Base-by-base conservation (phyloP, 2,797 vertebrate species). In the Pyrocephalus nanus region DNA sequence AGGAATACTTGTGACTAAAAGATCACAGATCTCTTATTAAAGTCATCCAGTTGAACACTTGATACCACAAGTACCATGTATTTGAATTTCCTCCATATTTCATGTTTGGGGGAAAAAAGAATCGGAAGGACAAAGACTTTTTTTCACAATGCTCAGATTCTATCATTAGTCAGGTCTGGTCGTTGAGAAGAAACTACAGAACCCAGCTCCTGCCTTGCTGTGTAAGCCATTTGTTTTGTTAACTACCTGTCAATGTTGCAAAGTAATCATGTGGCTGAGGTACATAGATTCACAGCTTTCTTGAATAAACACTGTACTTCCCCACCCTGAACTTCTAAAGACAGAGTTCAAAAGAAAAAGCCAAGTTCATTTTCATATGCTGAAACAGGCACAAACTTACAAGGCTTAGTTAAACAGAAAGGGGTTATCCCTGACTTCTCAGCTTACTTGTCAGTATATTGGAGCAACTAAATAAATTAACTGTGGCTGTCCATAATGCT, bases 201-300 rank as follows among this genome's bases (percentile, higher is more conserved):
- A 87, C 57, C 25, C 70, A 81, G 69, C 50, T 96, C 81, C 85
- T 11, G 45, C 88, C 54, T 94, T 95, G 76, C 96, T 93, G 80
- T 91, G 83, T 61, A 91, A 96, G 92, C 98, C 99, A 99, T 99
- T 99, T 99, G 99, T 98, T 99, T 98, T 98, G 98, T 98, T 98
- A 98, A 99, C 98, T 98, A 98, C 95, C 96, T 98, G 98, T 96
- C 98, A 99, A 99, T 97, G 98, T 98, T 98, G 98, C 97, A 97
- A 98, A 98, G 98, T 98, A 98, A 98, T 98, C 98, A 98, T 97
- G 95, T 98, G 97, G 92, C 95, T 83, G 93, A 96, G 93, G 91
- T 92, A 93, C 91, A 86, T 7, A 93, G 88, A 96, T 96, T 97
- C 96, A 93, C 90, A 89, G 85, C 88, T 81, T 95, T 95, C 95